phyloP scores from a whole-genome alignment of 2,888 invertebrate species.

The Epinotia nisella region DNA sequence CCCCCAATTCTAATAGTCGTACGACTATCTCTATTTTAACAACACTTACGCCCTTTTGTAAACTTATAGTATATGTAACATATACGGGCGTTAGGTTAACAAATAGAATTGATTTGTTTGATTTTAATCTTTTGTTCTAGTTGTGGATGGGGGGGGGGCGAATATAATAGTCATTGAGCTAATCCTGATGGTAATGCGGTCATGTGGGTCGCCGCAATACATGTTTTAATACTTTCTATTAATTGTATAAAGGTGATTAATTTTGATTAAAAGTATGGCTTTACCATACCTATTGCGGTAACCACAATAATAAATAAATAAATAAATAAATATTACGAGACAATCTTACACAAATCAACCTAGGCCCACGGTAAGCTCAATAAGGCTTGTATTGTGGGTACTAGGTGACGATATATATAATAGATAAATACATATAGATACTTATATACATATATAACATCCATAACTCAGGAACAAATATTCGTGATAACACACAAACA shows the following conservation, averaged over 20 bases:
- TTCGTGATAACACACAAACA: too few relatives aligned
- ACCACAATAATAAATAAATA: too few relatives aligned
- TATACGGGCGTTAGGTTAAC: conserved; percentile 81
- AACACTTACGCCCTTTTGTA: conserved; percentile 62
- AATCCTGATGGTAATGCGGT: conserved; percentile 7
- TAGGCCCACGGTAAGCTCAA: too few relatives aligned
- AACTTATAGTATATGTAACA: conserved; percentile 58
- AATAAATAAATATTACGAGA: too few relatives aligned
- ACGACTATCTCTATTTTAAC: conserved; percentile 60
- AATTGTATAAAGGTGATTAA: background rate
- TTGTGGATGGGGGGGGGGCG: conserved; percentile 47
- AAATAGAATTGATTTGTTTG: conserved; percentile 82
- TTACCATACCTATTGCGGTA: too few relatives aligned
- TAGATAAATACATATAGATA: too few relatives aligned
- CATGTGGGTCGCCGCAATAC: conserved; percentile 7
- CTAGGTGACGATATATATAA: too few relatives aligned
- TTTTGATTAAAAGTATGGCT: too few relatives aligned
- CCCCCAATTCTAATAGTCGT: background rate
- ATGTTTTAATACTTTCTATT: background rate
- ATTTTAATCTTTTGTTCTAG: conserved; percentile 68
- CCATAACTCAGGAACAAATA: too few relatives aligned
- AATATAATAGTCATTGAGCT: conserved; percentile 28
- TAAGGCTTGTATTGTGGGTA: too few relatives aligned
- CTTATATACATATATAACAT: too few relatives aligned
- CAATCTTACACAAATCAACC: too few relatives aligned